phyloP scores from a whole-genome alignment of 1,140 invertebrate species.

The Anastrepha obliqua region DNA sequence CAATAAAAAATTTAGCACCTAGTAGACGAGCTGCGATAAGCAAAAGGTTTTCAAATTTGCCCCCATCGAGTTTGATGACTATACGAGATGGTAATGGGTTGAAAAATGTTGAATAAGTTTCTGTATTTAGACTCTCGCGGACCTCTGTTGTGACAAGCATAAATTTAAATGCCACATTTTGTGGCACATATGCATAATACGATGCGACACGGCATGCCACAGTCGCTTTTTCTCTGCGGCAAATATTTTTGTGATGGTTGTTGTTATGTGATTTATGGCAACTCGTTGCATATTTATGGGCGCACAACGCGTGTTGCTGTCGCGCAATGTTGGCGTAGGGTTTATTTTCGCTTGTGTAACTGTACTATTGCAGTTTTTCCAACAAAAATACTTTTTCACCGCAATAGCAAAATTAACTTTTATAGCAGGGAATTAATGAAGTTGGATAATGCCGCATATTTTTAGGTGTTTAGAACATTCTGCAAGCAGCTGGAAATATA shows the following conservation, averaged over 20 bases:
- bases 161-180: neutral
- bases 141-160: neutral
- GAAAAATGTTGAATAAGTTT: neutral
- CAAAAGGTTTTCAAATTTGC: too few relatives aligned
- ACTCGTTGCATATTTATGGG: constrained; percentile 43
- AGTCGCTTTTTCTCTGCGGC: neutral
- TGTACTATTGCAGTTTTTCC: neutral
- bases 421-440: too few relatives aligned
- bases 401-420: neutral
- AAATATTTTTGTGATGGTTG: neutral
- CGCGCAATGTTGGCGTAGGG: neutral
- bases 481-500: neutral
- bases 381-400: neutral
- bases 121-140: neutral
- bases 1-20: too few relatives aligned
- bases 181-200: neutral
- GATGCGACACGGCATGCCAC: neutral
- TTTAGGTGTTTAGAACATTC: neutral
- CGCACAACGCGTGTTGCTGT: constrained; percentile 35
- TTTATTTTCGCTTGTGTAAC: constrained; percentile 30
- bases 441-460: neutral
- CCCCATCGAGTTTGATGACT: too few relatives aligned
- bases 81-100: too few relatives aligned
- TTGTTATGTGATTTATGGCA: constrained; percentile 34
- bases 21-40: too few relatives aligned